A percentile compares a stretch with the other conserved stretches of the same genome.
These are phyloP conservation scores for Cyrtorhinus lividipennis DNA, from an alignment of 1,140 invertebrate species.

Conservation along the genomic window DNA sequence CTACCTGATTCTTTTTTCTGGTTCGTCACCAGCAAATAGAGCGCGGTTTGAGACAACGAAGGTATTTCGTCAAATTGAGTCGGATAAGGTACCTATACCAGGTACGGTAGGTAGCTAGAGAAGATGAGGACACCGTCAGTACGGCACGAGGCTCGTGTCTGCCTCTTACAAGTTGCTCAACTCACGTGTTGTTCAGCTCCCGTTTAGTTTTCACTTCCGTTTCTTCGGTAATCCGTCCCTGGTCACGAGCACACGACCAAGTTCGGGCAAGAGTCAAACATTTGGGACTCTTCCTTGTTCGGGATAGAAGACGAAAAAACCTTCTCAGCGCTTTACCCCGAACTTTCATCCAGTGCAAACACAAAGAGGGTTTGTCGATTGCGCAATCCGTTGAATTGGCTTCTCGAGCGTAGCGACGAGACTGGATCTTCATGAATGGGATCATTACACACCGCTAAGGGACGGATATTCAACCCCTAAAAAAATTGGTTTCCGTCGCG, in stretches of 20 bases:
- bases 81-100: too few relatives aligned
- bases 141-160: background rate
- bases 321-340: background rate
- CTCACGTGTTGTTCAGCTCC: background rate
- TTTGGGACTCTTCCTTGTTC: background rate
- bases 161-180: background rate
- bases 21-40: too few relatives aligned
- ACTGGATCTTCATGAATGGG: too few relatives aligned
- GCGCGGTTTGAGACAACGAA: too few relatives aligned
- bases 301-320: background rate
- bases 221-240: background rate
- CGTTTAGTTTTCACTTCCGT: background rate
- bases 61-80: too few relatives aligned
- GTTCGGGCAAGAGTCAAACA: background rate
- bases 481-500: too few relatives aligned
- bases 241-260: background rate
- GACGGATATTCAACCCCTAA: too few relatives aligned
- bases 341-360: background rate
- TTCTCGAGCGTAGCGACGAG: too few relatives aligned
- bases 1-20: too few relatives aligned
- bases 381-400: background rate
- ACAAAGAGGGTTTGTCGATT: background rate
- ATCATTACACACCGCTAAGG: too few relatives aligned
- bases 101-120: too few relatives aligned
- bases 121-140: background rate